phyloP scores from a whole-genome alignment of 2,888 invertebrate species.

The Vanessa cardui region DNA sequence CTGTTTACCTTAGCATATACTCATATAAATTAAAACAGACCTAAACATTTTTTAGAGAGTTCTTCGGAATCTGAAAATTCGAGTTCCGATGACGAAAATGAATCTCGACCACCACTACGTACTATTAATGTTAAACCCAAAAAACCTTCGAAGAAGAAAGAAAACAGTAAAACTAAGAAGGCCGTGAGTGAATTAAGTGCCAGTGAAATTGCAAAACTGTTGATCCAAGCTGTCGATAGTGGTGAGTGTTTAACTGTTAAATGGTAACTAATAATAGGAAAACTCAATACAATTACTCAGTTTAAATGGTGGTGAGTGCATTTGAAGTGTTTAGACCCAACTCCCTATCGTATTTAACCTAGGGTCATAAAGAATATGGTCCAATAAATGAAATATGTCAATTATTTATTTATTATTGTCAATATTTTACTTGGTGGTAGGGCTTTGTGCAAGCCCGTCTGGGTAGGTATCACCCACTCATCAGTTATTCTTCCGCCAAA shows the following conservation, averaged over 20 bases:
- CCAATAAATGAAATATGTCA: too few relatives aligned
- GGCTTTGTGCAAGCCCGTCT: too few relatives aligned
- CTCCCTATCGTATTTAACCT: too few relatives aligned
- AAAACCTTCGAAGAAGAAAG: conserved; percentile 38
- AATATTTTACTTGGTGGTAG: too few relatives aligned
- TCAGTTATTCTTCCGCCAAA: too few relatives aligned
- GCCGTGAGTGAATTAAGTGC: conserved; percentile 61
- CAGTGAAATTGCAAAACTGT: conserved; percentile 66
- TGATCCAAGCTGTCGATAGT: conserved; percentile 69
- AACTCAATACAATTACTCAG: too few relatives aligned
- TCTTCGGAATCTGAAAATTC: conserved; percentile 58
- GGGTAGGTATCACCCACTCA: too few relatives aligned
- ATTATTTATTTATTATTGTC: too few relatives aligned
- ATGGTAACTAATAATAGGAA: not conserved
- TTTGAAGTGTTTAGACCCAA: too few relatives aligned
- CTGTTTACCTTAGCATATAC: too few relatives aligned
- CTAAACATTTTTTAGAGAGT: conserved; percentile 47
- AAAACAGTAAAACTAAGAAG: conserved; percentile 44
- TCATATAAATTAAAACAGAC: not conserved
- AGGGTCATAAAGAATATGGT: too few relatives aligned
- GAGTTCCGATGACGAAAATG: conserved; percentile 54
- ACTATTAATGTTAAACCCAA: conserved; percentile 48
- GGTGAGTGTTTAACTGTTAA: conserved; percentile 54
- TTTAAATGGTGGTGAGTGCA: too few relatives aligned
- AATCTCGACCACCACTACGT: conserved; percentile 44